Evolutionary conservation across 2,888 invertebrate species (phyloP).

Genomic region (Noctua fimbriata): DNA sequence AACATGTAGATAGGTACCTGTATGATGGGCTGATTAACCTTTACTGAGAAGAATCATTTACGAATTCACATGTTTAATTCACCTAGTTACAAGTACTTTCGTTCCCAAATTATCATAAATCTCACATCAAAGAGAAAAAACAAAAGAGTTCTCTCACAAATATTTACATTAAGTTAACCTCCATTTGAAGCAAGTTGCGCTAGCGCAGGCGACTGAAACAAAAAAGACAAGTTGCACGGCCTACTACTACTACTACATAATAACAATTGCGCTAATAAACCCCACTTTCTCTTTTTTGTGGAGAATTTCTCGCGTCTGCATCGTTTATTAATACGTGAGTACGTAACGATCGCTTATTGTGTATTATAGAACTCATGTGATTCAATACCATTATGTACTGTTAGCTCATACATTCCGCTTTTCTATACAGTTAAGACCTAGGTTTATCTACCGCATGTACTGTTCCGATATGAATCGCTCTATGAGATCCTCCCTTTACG

Average conservation of each 20-base stretch:
- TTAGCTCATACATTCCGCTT: neutral
- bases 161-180: constrained; percentile 62
- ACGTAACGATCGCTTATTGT: constrained; percentile 58
- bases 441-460: neutral
- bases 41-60: constrained; percentile 9
- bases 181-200: constrained; percentile 46
- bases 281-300: constrained; percentile 76
- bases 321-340: constrained; percentile 56
- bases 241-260: constrained; percentile 55
- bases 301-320: constrained; percentile 67
- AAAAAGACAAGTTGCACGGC: constrained; percentile 57
- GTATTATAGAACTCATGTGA: constrained; percentile 48
- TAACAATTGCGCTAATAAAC: constrained; percentile 72
- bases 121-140: constrained; percentile 41
- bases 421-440: neutral
- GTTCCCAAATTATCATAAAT: constrained; percentile 49
- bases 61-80: constrained; percentile 33
- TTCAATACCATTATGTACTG: constrained; percentile 39
- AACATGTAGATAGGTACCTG: constrained; percentile 6
- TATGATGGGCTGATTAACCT: neutral
- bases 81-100: constrained; percentile 17
- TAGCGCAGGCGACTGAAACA: constrained; percentile 44
- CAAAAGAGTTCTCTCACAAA: constrained; percentile 56
- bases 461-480: neutral
- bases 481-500: neutral